Evolutionary conservation across 2,888 invertebrate genomes (phyloP).

Genomic region (Himalopsyche tibetana): DNA sequence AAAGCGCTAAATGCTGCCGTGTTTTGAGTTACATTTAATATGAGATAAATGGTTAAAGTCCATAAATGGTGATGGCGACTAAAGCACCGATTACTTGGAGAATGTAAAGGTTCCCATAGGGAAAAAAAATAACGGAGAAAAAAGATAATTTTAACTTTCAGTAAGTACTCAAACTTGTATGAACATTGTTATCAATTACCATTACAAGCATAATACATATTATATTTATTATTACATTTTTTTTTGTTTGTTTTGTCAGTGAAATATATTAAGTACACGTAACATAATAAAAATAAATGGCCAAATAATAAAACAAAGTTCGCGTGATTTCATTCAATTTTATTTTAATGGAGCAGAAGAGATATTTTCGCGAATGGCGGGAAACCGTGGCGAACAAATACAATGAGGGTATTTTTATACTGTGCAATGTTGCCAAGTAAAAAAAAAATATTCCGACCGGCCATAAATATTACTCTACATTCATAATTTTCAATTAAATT

Average conservation of each 20-base stretch:
- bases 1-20: too few species aligned
- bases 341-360: constrained; percentile 16
- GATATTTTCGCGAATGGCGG: constrained; percentile 10
- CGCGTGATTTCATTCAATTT: constrained; percentile 26
- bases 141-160: too few species aligned
- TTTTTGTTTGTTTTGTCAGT: not conserved
- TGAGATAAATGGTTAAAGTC: too few species aligned
- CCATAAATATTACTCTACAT: not conserved
- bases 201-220: too few species aligned
- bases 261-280: not conserved
- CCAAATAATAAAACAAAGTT: not conserved
- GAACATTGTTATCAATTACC: too few species aligned
- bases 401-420: constrained; percentile 1
- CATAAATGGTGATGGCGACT: too few species aligned
- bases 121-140: too few species aligned
- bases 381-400: not conserved
- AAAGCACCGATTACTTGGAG: too few species aligned
- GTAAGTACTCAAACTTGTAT: too few species aligned
- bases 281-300: not conserved
- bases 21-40: too few species aligned
- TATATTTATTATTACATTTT: too few species aligned
- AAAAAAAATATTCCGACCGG: not conserved
- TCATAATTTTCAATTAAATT: not conserved
- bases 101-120: too few species aligned
- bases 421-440: not conserved